phyloP scores from a whole-genome alignment of 23 tunicate genomes.

The Styela plicata region DNA sequence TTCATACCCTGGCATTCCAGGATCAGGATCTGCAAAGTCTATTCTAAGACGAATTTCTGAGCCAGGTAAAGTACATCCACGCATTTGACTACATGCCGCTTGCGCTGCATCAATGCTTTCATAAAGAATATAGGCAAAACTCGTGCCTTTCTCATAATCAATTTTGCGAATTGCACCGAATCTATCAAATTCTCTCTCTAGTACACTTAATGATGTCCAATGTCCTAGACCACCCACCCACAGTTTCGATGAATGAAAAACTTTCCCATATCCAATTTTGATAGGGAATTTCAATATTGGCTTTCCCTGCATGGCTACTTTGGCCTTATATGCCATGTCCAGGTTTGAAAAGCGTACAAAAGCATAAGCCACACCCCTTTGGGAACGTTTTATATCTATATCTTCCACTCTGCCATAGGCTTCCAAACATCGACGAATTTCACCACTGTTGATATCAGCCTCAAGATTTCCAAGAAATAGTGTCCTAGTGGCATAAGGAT shows the following conservation, averaged over 20 bases:
- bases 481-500: slow-evolving; percentile 90
- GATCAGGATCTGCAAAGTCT: slow-evolving; percentile 76
- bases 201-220: slow-evolving; percentile 66
- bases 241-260: slow-evolving; percentile 59
- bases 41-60: slow-evolving; percentile 84
- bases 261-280: slow-evolving; percentile 94
- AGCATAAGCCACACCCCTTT: slow-evolving; percentile 63
- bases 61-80: slow-evolving; percentile 82
- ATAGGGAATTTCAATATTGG: slow-evolving; percentile 60
- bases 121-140: slow-evolving; percentile 70
- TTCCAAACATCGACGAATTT: slow-evolving; percentile 54
- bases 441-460: slow-evolving; percentile 48
- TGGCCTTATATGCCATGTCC: slow-evolving; percentile 97
- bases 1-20: slow-evolving; percentile 72
- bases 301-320: slow-evolving; percentile 85
- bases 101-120: slow-evolving; percentile 93
- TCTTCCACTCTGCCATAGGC: slow-evolving; percentile 67
- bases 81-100: slow-evolving; percentile 90
- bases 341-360: slow-evolving; percentile 80
- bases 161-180: slow-evolving; percentile 92
- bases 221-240: slow-evolving; percentile 99
- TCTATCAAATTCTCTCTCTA: slow-evolving; percentile 89
- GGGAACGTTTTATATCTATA: slow-evolving; percentile 77
- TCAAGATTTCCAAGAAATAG: slow-evolving; percentile 92
- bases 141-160: slow-evolving; percentile 69